Evolutionary conservation across 2,797 vertebrate genomes (phyloP).

Genomic region (Peromyscus eremicus): DNA sequence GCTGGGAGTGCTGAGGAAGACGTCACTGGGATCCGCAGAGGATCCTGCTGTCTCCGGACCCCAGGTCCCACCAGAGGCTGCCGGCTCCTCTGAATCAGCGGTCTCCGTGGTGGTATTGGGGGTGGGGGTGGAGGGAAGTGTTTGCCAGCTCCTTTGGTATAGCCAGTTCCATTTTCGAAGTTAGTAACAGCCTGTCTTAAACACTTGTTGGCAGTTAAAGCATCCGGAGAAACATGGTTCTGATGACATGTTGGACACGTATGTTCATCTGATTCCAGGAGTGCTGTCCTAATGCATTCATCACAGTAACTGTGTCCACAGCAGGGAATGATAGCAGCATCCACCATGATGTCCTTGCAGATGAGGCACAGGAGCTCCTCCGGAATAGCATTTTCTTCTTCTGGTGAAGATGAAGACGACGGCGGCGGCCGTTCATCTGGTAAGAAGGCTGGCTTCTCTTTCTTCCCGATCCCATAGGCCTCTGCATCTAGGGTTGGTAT

Average conservation of each 20-base stretch:
- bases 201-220: constrained; percentile 97
- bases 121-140: constrained; percentile 86
- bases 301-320: constrained; percentile 99
- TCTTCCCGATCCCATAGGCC: constrained; percentile 98
- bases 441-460: constrained; percentile 96
- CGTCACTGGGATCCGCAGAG: constrained; percentile 89
- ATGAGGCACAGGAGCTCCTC: constrained; percentile 96
- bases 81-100: constrained; percentile 87
- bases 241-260: constrained; percentile 95
- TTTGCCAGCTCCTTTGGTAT: constrained; percentile 90
- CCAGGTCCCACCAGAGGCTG: constrained; percentile 88
- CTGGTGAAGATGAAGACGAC: constrained; percentile 80
- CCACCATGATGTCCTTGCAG: constrained; percentile 96
- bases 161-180: constrained; percentile 95
- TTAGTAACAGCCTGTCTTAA: constrained; percentile 98
- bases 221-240: constrained; percentile 96
- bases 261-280: constrained; percentile 97
- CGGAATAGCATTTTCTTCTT: constrained; percentile 93
- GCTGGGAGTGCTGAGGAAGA: constrained; percentile 86
- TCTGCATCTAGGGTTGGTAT: constrained; percentile 97
- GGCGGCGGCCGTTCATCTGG: constrained; percentile 91
- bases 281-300: constrained; percentile 96
- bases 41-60: constrained; percentile 93
- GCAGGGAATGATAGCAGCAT: constrained; percentile 98
- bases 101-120: constrained; percentile 77